phyloP scores from a whole-genome alignment of 1,140 invertebrate species.

The Saccostrea cuccullata region DNA sequence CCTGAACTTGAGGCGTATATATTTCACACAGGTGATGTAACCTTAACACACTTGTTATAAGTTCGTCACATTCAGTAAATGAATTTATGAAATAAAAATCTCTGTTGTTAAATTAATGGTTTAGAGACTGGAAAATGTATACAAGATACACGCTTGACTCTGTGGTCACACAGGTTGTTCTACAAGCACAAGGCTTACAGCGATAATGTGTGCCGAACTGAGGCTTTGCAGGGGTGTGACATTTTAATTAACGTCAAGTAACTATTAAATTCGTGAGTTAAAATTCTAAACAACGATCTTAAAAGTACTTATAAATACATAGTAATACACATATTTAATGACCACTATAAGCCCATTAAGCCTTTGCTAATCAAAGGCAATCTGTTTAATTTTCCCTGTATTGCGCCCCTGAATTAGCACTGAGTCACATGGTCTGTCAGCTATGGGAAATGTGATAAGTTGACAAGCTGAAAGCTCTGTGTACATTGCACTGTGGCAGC shows the following conservation, averaged over 20 bases:
- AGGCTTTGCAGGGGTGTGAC: not conserved
- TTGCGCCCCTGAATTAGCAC: slow-evolving; percentile 38
- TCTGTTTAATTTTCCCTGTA: slow-evolving; percentile 22
- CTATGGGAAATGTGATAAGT: slow-evolving; percentile 62
- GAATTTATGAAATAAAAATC: not conserved
- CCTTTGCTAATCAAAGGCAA: not conserved
- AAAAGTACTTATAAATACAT: not conserved
- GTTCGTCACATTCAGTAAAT: not conserved
- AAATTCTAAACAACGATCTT: not conserved
- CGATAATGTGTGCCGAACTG: slow-evolving; percentile 36
- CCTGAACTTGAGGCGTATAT: not conserved
- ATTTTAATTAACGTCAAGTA: not conserved
- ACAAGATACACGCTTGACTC: not conserved
- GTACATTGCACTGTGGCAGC: too few relatives aligned
- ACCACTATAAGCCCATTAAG: too few relatives aligned
- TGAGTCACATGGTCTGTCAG: slow-evolving; percentile 61
- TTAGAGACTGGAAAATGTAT: not conserved
- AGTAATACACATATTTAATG: too few relatives aligned
- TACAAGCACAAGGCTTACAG: slow-evolving; percentile 3
- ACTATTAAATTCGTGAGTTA: not conserved
- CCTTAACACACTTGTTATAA: not conserved
- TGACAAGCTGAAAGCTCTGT: too few relatives aligned
- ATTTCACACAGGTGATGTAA: slow-evolving; percentile 27
- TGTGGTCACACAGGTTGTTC: slow-evolving; percentile 24
- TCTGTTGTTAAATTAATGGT: not conserved